Conservation (phyloP, 92 coral and sea anemone genomes). For the Phenganax stokvisi region DNA sequence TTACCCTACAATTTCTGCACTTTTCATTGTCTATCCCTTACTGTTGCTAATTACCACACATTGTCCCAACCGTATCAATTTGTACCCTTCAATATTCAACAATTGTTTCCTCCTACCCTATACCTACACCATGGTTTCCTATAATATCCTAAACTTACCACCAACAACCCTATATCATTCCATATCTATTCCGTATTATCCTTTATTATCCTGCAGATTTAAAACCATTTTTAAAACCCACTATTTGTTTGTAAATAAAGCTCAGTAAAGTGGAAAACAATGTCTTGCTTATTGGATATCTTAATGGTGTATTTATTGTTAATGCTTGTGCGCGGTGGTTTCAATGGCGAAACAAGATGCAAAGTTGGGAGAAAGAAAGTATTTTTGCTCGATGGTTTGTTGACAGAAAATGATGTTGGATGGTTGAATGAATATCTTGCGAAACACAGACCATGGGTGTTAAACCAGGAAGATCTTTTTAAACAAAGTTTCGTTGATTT, state of each 20-base stretch:
- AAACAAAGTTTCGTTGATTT: slow-evolving; percentile 9
- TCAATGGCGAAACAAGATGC: slow-evolving; percentile 5
- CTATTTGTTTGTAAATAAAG: background rate
- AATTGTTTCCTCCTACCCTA: no score
- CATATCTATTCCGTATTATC: background rate
- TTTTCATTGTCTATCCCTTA: no score
- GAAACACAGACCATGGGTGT: slow-evolving; percentile 28
- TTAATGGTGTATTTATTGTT: background rate
- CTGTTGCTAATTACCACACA: no score
- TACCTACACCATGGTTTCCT: no score
- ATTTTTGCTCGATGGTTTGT: slow-evolving; percentile 16
- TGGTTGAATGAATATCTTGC: background rate
- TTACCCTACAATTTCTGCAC: no score
- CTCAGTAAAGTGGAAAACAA: background rate
- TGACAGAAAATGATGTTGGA: slow-evolving; percentile 2
- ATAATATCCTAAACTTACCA: background rate
- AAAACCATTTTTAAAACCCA: background rate
- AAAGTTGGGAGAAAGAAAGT: slow-evolving; percentile 15
- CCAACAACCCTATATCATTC: background rate
- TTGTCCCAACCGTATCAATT: no score
- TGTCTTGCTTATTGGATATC: background rate
- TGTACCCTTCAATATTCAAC: no score
- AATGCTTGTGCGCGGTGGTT: background rate
- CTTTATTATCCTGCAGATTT: background rate
- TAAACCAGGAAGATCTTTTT: background rate